Conservation (phyloP, 2,797 vertebrate species). For the Scyliorhinus canicula region DNA sequence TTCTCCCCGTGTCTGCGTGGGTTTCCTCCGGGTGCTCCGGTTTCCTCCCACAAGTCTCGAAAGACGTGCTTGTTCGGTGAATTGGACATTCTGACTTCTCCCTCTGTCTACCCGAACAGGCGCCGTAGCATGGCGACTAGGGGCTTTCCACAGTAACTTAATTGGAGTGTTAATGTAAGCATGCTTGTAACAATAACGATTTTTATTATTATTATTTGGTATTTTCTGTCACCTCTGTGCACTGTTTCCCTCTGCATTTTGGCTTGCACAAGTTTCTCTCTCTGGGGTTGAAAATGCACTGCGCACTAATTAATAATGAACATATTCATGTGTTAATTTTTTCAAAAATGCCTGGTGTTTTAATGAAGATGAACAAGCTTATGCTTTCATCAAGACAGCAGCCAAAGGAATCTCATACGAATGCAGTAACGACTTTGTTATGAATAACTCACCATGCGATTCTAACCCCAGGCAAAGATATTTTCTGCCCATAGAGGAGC, state of each 20-base stretch:
- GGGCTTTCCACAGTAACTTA: too few species aligned
- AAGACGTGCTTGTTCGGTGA: too few species aligned
- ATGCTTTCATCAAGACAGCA: neutral
- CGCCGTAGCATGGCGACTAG: too few species aligned
- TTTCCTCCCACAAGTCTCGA: too few species aligned
- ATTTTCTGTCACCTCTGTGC: neutral
- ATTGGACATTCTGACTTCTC: too few species aligned
- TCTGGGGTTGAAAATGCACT: neutral
- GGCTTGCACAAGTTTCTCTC: neutral
- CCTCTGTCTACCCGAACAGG: too few species aligned
- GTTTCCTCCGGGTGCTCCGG: too few species aligned
- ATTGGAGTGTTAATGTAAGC: too few species aligned
- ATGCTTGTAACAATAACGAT: too few species aligned
- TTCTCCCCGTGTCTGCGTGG: too few species aligned
- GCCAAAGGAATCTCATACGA: neutral
- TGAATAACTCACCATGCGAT: neutral
- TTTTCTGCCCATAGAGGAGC: neutral
- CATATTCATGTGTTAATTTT: neutral
- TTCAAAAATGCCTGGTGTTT: neutral
- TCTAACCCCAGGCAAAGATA: neutral
- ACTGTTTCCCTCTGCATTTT: neutral
- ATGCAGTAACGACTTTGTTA: neutral
- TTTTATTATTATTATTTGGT: neutral
- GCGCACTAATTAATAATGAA: neutral
- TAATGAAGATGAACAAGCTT: neutral